Conservation (phyloP, 2,797 vertebrate species). For the Sebastes taczanowskii region DNA sequence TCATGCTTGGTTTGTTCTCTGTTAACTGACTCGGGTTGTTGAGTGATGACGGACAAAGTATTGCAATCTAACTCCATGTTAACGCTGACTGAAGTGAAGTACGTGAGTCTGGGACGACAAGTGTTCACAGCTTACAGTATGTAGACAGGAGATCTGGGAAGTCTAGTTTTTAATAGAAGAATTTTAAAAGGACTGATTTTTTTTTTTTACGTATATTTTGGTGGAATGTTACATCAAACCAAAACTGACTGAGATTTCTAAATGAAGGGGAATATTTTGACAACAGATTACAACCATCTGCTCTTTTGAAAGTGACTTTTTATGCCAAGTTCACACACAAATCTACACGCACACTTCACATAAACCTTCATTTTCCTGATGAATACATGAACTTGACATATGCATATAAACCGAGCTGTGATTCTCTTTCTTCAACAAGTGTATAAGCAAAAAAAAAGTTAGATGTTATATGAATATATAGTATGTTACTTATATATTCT, state of each 20-base stretch:
- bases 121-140: conserved; percentile 36
- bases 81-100: conserved; percentile 67
- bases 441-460: conserved; percentile 48
- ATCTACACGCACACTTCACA: conserved; percentile 1
- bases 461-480: conserved; percentile 65
- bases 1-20: conserved; percentile 7
- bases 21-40: conserved; percentile 22
- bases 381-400: conserved; percentile 37
- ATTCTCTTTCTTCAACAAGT: conserved; percentile 53
- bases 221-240: conserved; percentile 60
- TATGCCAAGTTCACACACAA: conserved; percentile 35
- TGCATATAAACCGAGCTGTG: conserved; percentile 53
- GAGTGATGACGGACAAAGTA: conserved; percentile 39
- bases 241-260: conserved; percentile 47
- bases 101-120: conserved; percentile 20
- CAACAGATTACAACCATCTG: conserved; percentile 25
- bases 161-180: conserved; percentile 44
- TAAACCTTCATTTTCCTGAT: conserved; percentile 2
- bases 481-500: conserved; percentile 71
- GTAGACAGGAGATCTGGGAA: conserved; percentile 32
- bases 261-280: conserved; percentile 55
- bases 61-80: conserved; percentile 36
- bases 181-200: conserved; percentile 22
- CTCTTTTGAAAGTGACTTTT: conserved; percentile 59
- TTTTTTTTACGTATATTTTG: conserved; percentile 37